Conservation (phyloP, 2,797 vertebrate species). For the Mallotus villosus region DNA sequence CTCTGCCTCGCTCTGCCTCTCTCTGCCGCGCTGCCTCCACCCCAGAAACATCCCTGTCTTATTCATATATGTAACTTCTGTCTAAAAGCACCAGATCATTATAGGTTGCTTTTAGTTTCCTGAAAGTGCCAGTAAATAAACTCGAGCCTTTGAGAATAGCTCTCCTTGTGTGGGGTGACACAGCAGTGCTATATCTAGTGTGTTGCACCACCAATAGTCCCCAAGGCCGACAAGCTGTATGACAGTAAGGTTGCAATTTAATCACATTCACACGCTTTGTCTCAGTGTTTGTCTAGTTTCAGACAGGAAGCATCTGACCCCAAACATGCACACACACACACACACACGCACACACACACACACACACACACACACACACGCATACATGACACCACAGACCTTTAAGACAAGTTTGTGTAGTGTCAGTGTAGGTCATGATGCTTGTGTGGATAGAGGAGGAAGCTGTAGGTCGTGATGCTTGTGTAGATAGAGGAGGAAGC, state of each 20-base stretch:
- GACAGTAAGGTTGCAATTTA: neutral
- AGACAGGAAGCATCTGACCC: slow-evolving; percentile 5
- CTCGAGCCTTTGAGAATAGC: neutral
- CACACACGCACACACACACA: neutral
- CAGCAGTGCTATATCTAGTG: neutral
- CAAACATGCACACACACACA: neutral
- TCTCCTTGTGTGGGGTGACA: neutral
- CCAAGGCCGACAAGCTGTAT: neutral
- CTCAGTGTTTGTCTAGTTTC: neutral
- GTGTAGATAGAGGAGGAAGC: too few species aligned
- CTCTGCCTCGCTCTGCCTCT: too few species aligned
- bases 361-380: neutral
- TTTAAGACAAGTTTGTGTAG: too few species aligned
- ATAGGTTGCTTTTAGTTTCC: neutral
- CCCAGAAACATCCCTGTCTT: too few species aligned
- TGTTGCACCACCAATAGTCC: neutral
- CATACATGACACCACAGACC: too few species aligned
- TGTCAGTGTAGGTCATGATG: too few species aligned
- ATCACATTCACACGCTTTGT: slow-evolving; percentile 4
- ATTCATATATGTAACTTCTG: too few species aligned
- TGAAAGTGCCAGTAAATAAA: neutral
- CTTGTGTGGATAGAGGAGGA: too few species aligned
- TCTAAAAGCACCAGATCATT: neutral
- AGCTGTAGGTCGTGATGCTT: too few species aligned
- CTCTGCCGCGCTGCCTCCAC: too few species aligned